These are phyloP conservation scores for Hypolimnas misippus DNA, from an alignment of 2,888 invertebrate genomes.

Conservation along the genomic window DNA sequence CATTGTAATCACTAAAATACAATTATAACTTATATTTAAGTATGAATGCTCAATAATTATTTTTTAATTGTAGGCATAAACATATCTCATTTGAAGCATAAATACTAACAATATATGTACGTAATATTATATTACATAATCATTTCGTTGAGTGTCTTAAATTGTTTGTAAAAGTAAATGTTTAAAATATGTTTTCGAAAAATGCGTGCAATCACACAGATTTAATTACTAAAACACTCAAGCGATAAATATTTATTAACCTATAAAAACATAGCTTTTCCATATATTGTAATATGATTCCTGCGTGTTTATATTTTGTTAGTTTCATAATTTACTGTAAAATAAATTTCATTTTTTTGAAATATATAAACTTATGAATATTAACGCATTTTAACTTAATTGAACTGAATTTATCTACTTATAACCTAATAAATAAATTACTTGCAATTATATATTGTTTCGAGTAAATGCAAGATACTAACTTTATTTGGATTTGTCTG, in stretches of 20 bases:
- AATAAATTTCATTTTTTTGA: neutral
- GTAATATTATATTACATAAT: neutral
- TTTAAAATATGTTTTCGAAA: neutral
- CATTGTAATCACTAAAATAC: neutral
- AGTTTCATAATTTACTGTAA: neutral
- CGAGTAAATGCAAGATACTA: neutral
- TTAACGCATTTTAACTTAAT: neutral
- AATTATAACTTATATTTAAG: constrained; percentile 11
- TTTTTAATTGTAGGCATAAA: neutral
- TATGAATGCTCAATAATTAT: constrained; percentile 16
- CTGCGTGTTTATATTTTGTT: neutral
- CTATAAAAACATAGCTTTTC: neutral
- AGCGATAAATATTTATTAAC: neutral
- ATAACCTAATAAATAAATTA: neutral
- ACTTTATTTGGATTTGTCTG: neutral
- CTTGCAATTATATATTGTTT: neutral
- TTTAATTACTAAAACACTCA: neutral
- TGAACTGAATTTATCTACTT: neutral
- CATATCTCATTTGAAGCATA: neutral
- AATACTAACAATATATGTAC: neutral
- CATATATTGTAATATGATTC: neutral
- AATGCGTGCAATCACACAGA: neutral
- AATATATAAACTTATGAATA: constrained; percentile 1
- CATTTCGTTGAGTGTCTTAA: neutral
- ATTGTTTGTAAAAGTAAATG: neutral